phyloP scores from a whole-genome alignment of 2,888 invertebrate genomes.

The Drosophila parthenogenetica region DNA sequence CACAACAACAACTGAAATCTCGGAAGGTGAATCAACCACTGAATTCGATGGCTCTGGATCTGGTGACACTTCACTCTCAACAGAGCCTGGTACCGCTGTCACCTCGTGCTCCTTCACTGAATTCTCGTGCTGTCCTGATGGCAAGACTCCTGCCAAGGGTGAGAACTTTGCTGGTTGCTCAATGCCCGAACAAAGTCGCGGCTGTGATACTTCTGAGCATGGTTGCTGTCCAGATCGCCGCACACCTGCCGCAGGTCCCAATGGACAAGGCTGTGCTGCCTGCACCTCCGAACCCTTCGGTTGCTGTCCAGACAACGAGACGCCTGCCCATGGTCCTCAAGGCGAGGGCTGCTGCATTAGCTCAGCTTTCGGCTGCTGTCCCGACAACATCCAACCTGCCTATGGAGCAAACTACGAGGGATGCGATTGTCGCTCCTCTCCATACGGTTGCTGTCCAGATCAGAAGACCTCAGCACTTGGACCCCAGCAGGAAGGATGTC shows the following conservation, averaged over 20 bases:
- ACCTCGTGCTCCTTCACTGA: slow-evolving; percentile 84
- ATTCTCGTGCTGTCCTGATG: slow-evolving; percentile 90
- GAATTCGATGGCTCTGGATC: slow-evolving; percentile 70
- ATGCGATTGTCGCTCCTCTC: slow-evolving; percentile 91
- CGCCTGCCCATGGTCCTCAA: slow-evolving; percentile 93
- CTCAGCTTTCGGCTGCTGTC: slow-evolving; percentile 93
- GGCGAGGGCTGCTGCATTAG: slow-evolving; percentile 93
- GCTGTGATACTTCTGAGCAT: slow-evolving; percentile 87
- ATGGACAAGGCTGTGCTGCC: slow-evolving; percentile 90
- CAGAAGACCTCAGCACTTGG: slow-evolving; percentile 92
- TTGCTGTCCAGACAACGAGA: slow-evolving; percentile 94
- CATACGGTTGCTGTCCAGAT: slow-evolving; percentile 95
- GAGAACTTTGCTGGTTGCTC: slow-evolving; percentile 81
- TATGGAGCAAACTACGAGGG: slow-evolving; percentile 91
- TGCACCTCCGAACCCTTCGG: slow-evolving; percentile 91
- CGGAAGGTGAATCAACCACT: slow-evolving; percentile 45
- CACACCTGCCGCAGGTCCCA: slow-evolving; percentile 88
- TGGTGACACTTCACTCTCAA: slow-evolving; percentile 43
- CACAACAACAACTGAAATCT: slow-evolving; percentile 67
- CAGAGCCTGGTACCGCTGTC: slow-evolving; percentile 61
- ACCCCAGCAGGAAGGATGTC: slow-evolving; percentile 91
- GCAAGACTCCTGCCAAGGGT: slow-evolving; percentile 88
- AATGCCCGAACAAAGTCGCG: slow-evolving; percentile 69
- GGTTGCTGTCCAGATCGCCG: slow-evolving; percentile 92
- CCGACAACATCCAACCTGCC: slow-evolving; percentile 93